A percentile compares a stretch with the other conserved stretches of the same genome.
phyloP scores from a whole-genome alignment of 2,888 invertebrate species.

The Allolobophora icterica region DNA sequence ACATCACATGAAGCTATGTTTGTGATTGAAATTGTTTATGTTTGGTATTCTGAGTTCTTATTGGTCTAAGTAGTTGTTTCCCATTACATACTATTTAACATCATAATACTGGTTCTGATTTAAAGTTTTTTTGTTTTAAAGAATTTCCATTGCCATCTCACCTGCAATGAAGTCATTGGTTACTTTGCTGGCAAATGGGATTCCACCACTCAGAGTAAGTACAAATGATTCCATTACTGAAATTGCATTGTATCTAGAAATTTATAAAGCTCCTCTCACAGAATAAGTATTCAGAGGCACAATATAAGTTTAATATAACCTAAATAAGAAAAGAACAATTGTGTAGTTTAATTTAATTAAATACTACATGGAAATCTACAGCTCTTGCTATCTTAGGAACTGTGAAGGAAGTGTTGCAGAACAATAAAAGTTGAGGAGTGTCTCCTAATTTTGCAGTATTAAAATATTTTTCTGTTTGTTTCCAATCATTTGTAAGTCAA shows the following conservation, averaged over 20 bases:
- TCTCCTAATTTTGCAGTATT: neutral
- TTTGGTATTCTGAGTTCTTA: neutral
- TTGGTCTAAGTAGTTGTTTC: neutral
- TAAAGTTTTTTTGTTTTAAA: conserved; percentile 33
- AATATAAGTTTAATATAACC: too few relatives aligned
- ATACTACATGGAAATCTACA: neutral
- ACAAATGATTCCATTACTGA: neutral
- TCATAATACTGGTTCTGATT: neutral
- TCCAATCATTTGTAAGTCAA: neutral
- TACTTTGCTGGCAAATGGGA: conserved; percentile 95
- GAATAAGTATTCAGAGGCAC: too few relatives aligned
- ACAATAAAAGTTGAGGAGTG: neutral
- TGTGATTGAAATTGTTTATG: neutral
- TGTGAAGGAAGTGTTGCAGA: neutral
- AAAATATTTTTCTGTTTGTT: neutral
- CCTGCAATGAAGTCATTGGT: conserved; percentile 92
- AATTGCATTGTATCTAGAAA: too few relatives aligned
- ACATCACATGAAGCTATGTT: neutral
- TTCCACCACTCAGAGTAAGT: conserved; percentile 87
- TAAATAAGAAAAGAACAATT: too few relatives aligned
- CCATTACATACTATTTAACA: neutral
- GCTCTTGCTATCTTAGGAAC: neutral
- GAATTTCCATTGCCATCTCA: conserved; percentile 91
- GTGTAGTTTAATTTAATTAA: too few relatives aligned
- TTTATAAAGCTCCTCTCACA: too few relatives aligned